A percentile compares a stretch with the other conserved stretches of the same genome.
Evolutionary conservation across 2,113 vertebrate species (phyloP).

Genomic region (Chelonoidis abingdonii): DNA sequence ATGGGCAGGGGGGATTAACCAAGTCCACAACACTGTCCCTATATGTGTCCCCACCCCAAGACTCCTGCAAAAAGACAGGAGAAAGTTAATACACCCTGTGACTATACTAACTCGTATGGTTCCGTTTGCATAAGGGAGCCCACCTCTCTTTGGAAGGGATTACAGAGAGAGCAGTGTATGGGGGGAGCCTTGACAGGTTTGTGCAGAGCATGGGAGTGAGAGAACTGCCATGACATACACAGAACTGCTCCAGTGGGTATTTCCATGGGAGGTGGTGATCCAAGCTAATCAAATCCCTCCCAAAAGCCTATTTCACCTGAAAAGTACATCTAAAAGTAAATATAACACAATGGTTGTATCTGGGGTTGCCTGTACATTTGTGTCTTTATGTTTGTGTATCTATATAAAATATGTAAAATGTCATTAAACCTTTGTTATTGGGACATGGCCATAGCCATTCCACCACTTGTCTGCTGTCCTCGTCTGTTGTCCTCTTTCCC

Average conservation of each 20-base stretch:
- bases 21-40: not conserved
- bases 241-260: not conserved
- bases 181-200: not conserved
- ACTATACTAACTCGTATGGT: not conserved
- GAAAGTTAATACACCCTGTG: not conserved
- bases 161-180: not conserved
- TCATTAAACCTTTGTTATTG: rapidly evolving
- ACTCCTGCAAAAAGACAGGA: not conserved
- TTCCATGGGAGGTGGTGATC: not conserved
- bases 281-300: not conserved
- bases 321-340: not conserved
- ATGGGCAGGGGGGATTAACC: not conserved
- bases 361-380: not conserved
- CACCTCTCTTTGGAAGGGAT: not conserved
- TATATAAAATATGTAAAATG: not conserved
- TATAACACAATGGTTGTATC: not conserved
- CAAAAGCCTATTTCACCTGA: not conserved
- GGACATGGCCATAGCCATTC: not conserved
- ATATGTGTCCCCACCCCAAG: not conserved
- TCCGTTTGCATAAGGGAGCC: too few species aligned
- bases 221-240: not conserved
- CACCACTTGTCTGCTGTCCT: not conserved
- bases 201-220: not conserved
- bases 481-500: not conserved
- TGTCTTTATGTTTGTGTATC: not conserved